phyloP scores from a whole-genome alignment of 2,113 vertebrate genomes.

The Paraplagusia blochii region DNA sequence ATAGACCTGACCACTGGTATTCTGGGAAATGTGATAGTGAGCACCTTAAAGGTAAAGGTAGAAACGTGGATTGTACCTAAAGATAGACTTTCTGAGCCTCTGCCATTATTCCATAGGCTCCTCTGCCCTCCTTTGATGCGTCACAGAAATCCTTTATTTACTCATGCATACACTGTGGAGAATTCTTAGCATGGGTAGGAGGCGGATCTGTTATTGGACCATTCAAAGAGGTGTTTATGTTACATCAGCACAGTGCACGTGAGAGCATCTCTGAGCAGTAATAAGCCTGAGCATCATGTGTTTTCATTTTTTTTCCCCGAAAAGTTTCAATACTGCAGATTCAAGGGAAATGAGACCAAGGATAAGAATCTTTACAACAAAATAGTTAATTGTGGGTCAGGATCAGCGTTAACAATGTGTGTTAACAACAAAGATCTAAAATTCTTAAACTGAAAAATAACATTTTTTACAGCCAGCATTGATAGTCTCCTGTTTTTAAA shows the following conservation, averaged over 20 bases:
- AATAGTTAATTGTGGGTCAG: too few species aligned
- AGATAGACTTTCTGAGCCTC: conserved; percentile 7
- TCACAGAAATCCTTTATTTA: conserved; percentile 14
- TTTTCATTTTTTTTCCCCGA: too few species aligned
- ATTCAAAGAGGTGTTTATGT: conserved; percentile 47
- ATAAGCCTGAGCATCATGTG: too few species aligned
- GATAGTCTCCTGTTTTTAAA: too few species aligned
- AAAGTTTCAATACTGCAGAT: too few species aligned
- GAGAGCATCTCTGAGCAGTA: background rate
- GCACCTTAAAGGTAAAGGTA: conserved; percentile 28
- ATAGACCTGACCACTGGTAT: conserved; percentile 42
- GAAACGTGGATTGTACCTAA: too few species aligned
- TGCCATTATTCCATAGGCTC: conserved; percentile 12
- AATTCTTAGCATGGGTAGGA: conserved; percentile 8
- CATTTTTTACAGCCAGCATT: background rate
- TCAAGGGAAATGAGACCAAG: too few species aligned
- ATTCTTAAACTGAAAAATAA: background rate
- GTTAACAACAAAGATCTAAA: too few species aligned
- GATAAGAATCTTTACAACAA: too few species aligned
- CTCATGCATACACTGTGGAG: conserved; percentile 17
- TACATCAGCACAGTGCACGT: conserved; percentile 3
- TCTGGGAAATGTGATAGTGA: conserved; percentile 45
- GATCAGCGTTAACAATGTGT: too few species aligned
- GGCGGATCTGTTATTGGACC: conserved; percentile 29
- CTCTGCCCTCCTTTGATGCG: background rate